These are phyloP conservation scores for Irena cyanogastra DNA, from an alignment of 2,113 vertebrate species.

Conservation along the genomic window DNA sequence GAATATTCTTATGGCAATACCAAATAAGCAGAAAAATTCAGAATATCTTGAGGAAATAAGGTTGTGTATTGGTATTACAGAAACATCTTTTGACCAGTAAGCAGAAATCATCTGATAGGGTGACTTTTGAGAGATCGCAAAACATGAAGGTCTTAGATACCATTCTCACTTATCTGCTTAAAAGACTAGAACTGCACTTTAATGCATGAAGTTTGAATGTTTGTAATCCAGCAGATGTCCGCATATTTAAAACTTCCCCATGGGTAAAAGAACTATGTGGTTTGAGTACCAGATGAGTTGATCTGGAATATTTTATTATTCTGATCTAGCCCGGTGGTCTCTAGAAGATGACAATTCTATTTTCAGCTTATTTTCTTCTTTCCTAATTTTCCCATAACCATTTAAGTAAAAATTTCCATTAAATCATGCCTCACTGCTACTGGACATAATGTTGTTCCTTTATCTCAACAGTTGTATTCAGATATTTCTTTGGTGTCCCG, in stretches of 20 bases:
- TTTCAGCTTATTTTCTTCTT: not conserved
- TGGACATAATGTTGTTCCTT: not conserved
- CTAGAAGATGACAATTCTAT: not conserved
- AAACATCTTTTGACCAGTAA: not conserved
- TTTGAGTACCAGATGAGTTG: not conserved
- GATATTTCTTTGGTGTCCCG: not conserved
- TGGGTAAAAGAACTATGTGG: not conserved
- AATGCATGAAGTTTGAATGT: not conserved
- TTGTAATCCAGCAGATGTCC: not conserved
- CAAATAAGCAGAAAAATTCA: not conserved
- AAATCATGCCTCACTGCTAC: not conserved
- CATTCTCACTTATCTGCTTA: not conserved
- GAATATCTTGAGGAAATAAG: not conserved
- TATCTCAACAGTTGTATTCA: not conserved
- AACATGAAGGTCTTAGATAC: not conserved
- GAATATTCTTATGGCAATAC: not conserved
- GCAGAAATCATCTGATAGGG: not conserved
- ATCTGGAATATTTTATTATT: not conserved
- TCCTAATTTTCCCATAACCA: not conserved
- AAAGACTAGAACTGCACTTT: not conserved
- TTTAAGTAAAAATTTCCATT: not conserved
- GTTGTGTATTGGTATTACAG: not conserved
- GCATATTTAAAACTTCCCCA: not conserved
- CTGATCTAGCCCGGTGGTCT: constrained; percentile 10
- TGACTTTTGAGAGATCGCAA: not conserved